These are phyloP conservation scores for Nomada flava DNA, from an alignment of 2,888 invertebrate genomes.

Conservation along the genomic window DNA sequence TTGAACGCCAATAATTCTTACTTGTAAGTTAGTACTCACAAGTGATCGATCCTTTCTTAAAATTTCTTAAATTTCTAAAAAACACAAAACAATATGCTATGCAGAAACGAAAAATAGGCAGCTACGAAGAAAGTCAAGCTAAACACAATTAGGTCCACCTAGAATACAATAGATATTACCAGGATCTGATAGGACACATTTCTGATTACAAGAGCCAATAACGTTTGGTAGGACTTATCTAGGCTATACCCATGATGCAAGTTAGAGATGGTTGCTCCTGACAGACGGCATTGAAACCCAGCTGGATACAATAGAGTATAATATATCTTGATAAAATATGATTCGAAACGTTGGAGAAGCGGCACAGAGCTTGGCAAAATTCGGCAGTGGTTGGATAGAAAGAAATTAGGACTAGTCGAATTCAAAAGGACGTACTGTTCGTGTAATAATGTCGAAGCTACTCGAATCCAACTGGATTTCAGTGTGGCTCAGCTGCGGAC, in stretches of 20 bases:
- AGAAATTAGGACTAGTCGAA: constrained; percentile 22
- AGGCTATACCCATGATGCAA: not conserved
- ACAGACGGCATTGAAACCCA: constrained; percentile 33
- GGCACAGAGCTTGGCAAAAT: not conserved
- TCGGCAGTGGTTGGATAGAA: constrained; percentile 3
- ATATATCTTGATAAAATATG: constrained; percentile 21
- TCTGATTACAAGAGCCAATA: constrained; percentile 31
- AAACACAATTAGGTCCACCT: not conserved
- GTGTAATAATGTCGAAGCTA: not conserved
- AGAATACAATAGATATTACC: constrained; percentile 10
- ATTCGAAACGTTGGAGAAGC: not conserved
- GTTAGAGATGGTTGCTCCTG: constrained; percentile 26
- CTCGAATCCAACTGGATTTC: not conserved
- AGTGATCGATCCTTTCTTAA: too few species aligned
- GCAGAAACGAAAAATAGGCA: not conserved
- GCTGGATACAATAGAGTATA: constrained; percentile 4
- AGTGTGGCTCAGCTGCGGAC: not conserved
- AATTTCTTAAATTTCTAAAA: too few species aligned
- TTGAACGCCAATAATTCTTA: too few species aligned
- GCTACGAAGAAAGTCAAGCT: not conserved
- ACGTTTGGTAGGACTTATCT: constrained; percentile 30
- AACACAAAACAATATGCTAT: too few species aligned
- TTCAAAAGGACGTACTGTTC: constrained; percentile 3
- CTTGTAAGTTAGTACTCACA: too few species aligned
- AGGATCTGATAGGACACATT: constrained; percentile 9